These are phyloP conservation scores for Hippocampus barbouri DNA, from an alignment of 2,113 vertebrate species.

Conservation along the genomic window DNA sequence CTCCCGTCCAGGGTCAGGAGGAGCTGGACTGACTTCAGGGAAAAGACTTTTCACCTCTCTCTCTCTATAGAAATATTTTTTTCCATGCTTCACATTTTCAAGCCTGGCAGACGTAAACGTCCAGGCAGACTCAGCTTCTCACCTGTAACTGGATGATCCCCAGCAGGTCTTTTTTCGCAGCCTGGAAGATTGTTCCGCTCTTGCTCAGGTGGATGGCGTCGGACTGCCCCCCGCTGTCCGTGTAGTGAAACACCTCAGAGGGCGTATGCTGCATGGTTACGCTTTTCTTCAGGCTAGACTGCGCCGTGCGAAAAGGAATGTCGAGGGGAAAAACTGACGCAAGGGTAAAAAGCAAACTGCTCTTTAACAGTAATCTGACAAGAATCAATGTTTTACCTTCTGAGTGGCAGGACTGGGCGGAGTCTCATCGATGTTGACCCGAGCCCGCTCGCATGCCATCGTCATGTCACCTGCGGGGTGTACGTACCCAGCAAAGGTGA, in stretches of 20 bases:
- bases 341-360: neutral
- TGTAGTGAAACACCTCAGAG: slow-evolving; percentile 78
- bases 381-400: slow-evolving; percentile 72
- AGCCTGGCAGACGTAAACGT: too few relatives aligned
- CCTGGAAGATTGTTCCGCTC: slow-evolving; percentile 77
- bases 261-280: slow-evolving; percentile 80
- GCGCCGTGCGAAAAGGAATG: slow-evolving; percentile 9
- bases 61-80: neutral
- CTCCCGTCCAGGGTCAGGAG: neutral
- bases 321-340: neutral
- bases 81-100: too few relatives aligned
- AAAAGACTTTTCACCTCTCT: neutral
- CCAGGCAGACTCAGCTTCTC: too few relatives aligned
- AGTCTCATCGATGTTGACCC: slow-evolving; percentile 72
- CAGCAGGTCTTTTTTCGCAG: slow-evolving; percentile 87
- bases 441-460: slow-evolving; percentile 77
- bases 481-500: slow-evolving; percentile 4
- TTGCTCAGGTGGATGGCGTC: slow-evolving; percentile 67
- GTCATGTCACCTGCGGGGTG: slow-evolving; percentile 66
- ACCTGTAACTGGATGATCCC: slow-evolving; percentile 87
- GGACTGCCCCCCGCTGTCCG: slow-evolving; percentile 59
- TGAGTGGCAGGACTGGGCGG: slow-evolving; percentile 54
- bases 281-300: slow-evolving; percentile 83
- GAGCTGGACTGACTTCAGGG: neutral
- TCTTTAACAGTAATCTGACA: neutral